These are phyloP conservation scores for Tupaia tana DNA, from an alignment of 2,113 vertebrate species.

Conservation along the genomic window DNA sequence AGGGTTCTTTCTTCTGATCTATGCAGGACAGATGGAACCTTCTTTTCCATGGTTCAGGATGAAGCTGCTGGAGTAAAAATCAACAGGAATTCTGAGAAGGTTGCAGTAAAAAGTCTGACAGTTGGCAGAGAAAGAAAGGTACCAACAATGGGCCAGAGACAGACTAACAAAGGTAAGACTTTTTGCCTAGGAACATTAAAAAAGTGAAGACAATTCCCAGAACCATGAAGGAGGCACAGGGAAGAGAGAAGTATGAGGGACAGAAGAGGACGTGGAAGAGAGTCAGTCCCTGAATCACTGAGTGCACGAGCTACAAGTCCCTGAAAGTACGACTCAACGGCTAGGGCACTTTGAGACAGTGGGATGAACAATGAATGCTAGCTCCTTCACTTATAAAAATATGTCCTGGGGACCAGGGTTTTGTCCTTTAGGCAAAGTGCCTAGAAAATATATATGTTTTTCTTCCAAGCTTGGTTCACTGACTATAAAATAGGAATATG, in stretches of 20 bases:
- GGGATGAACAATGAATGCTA: neutral
- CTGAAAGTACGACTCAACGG: neutral
- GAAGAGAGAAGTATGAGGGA: neutral
- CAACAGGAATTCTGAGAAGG: neutral
- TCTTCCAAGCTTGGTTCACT: constrained; percentile 26
- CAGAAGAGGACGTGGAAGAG: neutral
- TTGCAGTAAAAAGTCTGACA: neutral
- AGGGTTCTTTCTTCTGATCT: neutral
- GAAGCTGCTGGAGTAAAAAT: neutral
- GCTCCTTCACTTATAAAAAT: neutral
- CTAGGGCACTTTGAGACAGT: neutral
- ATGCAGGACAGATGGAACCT: neutral
- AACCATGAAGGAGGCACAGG: neutral
- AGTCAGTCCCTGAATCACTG: accelerated
- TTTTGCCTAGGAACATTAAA: neutral
- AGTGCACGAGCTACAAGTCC: neutral
- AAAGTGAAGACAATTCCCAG: neutral
- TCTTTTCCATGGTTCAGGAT: neutral
- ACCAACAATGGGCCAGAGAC: accelerated
- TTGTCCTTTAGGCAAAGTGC: neutral
- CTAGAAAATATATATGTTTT: constrained; percentile 11
- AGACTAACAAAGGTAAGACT: neutral
- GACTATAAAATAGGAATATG: constrained; percentile 4
- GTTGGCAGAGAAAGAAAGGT: neutral
- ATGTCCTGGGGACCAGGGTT: neutral